Percentiles rank a stretch among this genome's conserved stretches.
Conservation (phyloP, 2,113 vertebrate species). For the Arizona elegans region DNA sequence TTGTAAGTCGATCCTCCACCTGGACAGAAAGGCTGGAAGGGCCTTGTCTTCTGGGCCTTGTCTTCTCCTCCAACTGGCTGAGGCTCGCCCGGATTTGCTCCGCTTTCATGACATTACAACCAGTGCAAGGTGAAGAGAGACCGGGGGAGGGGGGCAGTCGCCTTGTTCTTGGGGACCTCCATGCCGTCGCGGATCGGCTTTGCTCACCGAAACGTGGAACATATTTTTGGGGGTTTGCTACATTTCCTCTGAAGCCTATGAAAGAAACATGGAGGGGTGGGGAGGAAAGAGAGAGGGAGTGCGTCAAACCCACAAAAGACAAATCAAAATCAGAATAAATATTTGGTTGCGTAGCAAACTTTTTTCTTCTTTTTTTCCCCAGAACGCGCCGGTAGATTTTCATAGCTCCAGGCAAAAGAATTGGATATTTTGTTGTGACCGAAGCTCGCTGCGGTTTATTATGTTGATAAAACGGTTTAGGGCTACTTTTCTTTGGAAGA, state of each 20-base stretch:
- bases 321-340: conserved; percentile 72
- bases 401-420: conserved; percentile 73
- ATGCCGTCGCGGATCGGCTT: conserved; percentile 41
- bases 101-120: conserved; percentile 13
- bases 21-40: neutral
- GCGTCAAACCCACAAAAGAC: conserved; percentile 65
- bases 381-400: conserved; percentile 71
- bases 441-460: conserved; percentile 71
- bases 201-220: conserved; percentile 53
- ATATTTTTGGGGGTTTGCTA: conserved; percentile 50
- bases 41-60: neutral
- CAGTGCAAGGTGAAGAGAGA: conserved; percentile 27
- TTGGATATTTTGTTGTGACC: conserved; percentile 69
- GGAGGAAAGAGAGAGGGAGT: conserved; percentile 31
- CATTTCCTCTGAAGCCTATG: conserved; percentile 62
- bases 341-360: conserved; percentile 65
- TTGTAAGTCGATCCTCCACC: neutral
- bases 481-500: conserved; percentile 73
- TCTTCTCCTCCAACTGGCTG: conserved; percentile 23
- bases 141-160: neutral
- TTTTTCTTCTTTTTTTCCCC: conserved; percentile 7
- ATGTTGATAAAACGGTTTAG: conserved; percentile 74
- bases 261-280: conserved; percentile 66
- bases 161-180: conserved; percentile 13
- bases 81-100: conserved; percentile 2